Percentiles rank a stretch among this genome's conserved stretches.
Conservation (phyloP, 2,888 invertebrate genomes). For the Orthonevra nobilis region DNA sequence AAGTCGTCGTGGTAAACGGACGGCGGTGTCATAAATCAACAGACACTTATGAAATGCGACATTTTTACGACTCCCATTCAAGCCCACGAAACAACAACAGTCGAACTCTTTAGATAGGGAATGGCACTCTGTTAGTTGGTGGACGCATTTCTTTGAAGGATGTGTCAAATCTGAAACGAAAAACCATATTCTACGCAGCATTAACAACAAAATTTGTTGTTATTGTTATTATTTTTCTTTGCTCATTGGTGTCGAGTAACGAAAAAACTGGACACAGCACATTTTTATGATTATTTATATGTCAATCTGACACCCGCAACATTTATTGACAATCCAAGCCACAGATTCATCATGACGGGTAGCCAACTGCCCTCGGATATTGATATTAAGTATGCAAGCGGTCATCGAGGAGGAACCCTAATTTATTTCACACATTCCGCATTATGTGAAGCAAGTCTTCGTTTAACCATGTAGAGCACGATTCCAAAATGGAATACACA, state of each 20-base stretch:
- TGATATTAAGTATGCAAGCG: slow-evolving; percentile 58
- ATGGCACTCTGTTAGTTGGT: slow-evolving; percentile 35
- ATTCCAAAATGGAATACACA: slow-evolving; percentile 28
- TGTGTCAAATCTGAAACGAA: slow-evolving; percentile 49
- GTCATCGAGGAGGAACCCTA: slow-evolving; percentile 42
- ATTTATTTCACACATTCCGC: slow-evolving; percentile 65
- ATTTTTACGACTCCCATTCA: slow-evolving; percentile 56
- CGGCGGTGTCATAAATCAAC: slow-evolving; percentile 56
- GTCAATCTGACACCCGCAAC: slow-evolving; percentile 45
- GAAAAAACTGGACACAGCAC: slow-evolving; percentile 23
- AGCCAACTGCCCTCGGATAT: slow-evolving; percentile 37
- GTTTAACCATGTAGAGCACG: slow-evolving; percentile 43
- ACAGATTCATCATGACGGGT: slow-evolving; percentile 53
- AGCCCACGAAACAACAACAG: slow-evolving; percentile 8
- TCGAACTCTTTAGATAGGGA: slow-evolving; percentile 3
- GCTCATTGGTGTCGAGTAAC: slow-evolving; percentile 36
- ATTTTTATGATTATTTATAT: slow-evolving; percentile 61
- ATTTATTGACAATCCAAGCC: slow-evolving; percentile 49
- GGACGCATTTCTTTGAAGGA: slow-evolving; percentile 54
- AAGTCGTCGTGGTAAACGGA: neutral
- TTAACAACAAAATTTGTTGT: slow-evolving; percentile 18
- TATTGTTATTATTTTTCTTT: slow-evolving; percentile 26
- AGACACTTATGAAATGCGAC: slow-evolving; percentile 64
- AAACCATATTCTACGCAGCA: slow-evolving; percentile 34
- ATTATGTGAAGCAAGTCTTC: slow-evolving; percentile 11